Evolutionary conservation across 2,797 vertebrate genomes (phyloP), one percentile per base, ranked within the genome.

Genomic region (Phaenicophaeus curvirostris): DNA sequence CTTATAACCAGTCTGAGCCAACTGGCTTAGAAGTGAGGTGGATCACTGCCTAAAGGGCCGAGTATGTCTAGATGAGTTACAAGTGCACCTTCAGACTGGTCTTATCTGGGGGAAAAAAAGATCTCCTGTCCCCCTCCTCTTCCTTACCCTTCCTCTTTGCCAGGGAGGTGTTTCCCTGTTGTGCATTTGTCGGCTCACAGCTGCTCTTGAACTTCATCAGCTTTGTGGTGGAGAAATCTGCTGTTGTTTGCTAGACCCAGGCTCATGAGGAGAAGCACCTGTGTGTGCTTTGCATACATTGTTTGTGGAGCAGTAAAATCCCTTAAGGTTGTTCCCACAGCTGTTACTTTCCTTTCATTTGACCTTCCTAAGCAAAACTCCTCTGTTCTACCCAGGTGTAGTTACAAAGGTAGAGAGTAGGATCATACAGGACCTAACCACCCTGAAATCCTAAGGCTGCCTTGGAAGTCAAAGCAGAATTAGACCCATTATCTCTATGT

Each of bases 361-460:
- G 50, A 31, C 7, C 12, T 91, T 53, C 58, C 33, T 53, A 44
- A 54, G 50, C 35, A 1, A 5, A 62, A 30, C 41, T 66, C 12
- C 59, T 55, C 44, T 67, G 12, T 51, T 20, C 33, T 75, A 39
- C 31, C 37, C n/a, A 7, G 11, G 8, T 9, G 4, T 9, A 11
- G 31, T 27, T 4, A 1, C 63, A 37, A 57, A n/a, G 11, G 28
- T 15, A 51, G 53, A 13, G 15, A 62, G 48, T 18, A 50, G 39
- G 54, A 41, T 81, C 11, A 2, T 5, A 16, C 0, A 0, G 53
- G 35, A 68, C 50, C 8, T 12, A 25, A 18, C 15, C 15, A 24
- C 24, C 28, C 42, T 68, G 69, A 53, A 66, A 11, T 54, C 18
- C 24, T 19, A 18, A 46, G 17, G 42, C 24, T 84, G 33, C 25